Evolutionary conservation across 92 coral and sea anemone genomes (phyloP).

Genomic region (Pocillopora grandis): DNA sequence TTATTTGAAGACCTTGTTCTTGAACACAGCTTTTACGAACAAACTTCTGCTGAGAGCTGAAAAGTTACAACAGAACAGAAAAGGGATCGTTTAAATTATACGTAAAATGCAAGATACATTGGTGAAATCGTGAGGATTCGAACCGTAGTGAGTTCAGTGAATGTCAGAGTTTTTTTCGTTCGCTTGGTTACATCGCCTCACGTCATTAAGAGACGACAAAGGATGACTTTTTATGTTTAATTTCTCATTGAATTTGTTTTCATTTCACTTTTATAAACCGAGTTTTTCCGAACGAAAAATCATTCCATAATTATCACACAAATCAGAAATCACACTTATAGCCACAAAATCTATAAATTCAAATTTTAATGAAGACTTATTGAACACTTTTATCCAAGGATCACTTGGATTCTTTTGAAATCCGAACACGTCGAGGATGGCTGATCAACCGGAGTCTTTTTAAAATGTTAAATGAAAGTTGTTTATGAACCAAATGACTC

Average conservation of each 20-base stretch:
- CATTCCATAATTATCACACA: neutral
- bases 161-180: neutral
- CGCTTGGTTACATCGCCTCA: slow-evolving; percentile 9
- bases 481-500: slow-evolving; percentile 11
- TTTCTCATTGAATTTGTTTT: slow-evolving; percentile 20
- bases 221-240: slow-evolving; percentile 4
- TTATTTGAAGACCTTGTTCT: neutral
- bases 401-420: neutral
- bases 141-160: neutral
- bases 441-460: slow-evolving; percentile 14
- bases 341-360: neutral
- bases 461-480: neutral
- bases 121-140: neutral
- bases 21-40: slow-evolving; percentile 1
- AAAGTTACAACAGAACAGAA: neutral
- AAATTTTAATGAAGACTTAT: neutral
- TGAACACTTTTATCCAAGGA: too few species aligned
- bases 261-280: neutral
- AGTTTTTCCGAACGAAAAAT: neutral
- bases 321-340: neutral
- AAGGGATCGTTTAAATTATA: neutral
- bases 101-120: neutral
- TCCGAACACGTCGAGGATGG: slow-evolving; percentile 7
- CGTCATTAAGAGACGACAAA: neutral
- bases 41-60: neutral